These are phyloP conservation scores for Pectinophora gossypiella DNA, from an alignment of 1,140 invertebrate genomes.

Conservation along the genomic window DNA sequence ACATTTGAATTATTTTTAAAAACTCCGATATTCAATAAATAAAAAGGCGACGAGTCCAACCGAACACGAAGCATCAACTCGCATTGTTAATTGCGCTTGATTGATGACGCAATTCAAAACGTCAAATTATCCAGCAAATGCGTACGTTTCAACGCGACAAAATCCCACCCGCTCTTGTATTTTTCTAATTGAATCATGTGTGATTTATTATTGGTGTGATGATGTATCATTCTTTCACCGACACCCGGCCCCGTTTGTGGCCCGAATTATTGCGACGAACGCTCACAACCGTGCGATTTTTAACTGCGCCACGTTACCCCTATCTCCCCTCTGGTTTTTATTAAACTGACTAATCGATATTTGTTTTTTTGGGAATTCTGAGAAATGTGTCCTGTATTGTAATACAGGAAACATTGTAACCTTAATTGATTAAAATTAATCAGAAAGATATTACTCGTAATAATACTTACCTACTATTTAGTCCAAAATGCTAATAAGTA, in stretches of 20 bases:
- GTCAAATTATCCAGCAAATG: conserved; percentile 63
- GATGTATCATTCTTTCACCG: conserved; percentile 73
- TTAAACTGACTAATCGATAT: conserved; percentile 64
- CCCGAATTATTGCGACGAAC: conserved; percentile 67
- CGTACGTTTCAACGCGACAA: conserved; percentile 40
- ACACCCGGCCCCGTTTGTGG: conserved; percentile 43
- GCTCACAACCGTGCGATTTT: conserved; percentile 57
- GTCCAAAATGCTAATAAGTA: too few relatives aligned
- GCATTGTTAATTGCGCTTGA: conserved; percentile 57
- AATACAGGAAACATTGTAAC: neutral
- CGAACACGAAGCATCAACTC: conserved; percentile 1
- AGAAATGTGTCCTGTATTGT: neutral
- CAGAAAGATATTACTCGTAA: neutral
- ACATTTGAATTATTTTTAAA: too few relatives aligned
- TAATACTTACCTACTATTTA: too few relatives aligned
- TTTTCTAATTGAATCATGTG: conserved; percentile 74
- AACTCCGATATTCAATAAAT: too few relatives aligned
- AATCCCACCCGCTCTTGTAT: conserved; percentile 54
- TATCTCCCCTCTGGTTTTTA: conserved; percentile 54
- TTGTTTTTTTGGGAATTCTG: conserved; percentile 6
- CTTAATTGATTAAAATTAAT: neutral
- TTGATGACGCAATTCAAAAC: conserved; percentile 63
- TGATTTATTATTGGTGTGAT: conserved; percentile 74
- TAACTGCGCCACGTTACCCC: conserved; percentile 29
- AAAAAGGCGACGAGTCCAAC: too few relatives aligned